Conservation (phyloP, 2,113 vertebrate species). For the Buteo buteo region DNA sequence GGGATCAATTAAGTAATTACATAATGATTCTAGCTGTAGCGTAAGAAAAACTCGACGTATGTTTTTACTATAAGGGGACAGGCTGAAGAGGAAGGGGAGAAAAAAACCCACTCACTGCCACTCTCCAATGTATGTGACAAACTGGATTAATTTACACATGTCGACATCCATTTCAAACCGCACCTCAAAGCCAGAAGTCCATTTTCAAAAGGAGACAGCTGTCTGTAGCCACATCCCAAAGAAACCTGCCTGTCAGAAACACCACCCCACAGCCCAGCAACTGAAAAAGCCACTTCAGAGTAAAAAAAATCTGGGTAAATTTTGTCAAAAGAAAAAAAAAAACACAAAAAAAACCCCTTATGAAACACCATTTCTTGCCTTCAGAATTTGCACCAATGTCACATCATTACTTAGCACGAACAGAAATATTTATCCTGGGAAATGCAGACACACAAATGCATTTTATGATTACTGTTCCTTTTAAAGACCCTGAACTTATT, state of each 20-base stretch:
- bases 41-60: neutral
- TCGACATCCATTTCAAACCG: neutral
- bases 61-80: neutral
- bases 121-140: slow-evolving; percentile 30
- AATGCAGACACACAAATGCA: neutral
- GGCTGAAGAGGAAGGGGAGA: neutral
- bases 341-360: neutral
- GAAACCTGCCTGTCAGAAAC: neutral
- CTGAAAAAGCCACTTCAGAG: neutral
- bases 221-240: slow-evolving; percentile 8
- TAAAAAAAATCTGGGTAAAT: neutral
- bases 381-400: neutral
- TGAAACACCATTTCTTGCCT: neutral
- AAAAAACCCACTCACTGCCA: neutral
- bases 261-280: neutral
- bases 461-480: neutral
- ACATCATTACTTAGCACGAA: neutral
- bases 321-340: neutral
- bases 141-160: slow-evolving; percentile 29
- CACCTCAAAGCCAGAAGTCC: neutral
- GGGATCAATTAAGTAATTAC: neutral
- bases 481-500: neutral
- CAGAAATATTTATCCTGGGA: neutral
- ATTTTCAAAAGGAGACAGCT: slow-evolving; percentile 39
- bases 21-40: neutral